Evolutionary conservation across 1,140 invertebrate genomes (phyloP).

Genomic region (Atta cephalotes): DNA sequence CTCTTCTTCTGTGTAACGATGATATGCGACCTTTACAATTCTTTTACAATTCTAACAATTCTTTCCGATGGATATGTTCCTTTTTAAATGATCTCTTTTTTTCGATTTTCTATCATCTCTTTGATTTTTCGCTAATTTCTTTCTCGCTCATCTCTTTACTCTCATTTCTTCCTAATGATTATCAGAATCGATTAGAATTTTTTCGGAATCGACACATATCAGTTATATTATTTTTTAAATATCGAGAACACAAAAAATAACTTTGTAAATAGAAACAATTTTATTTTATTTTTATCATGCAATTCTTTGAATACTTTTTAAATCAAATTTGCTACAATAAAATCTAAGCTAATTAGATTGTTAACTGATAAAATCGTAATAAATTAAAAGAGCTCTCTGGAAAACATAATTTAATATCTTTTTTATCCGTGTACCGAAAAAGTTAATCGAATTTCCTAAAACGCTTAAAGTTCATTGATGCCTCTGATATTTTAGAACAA

Average conservation of each 20-base stretch:
- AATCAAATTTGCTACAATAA: background rate
- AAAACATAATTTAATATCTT: background rate
- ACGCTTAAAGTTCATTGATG: too few relatives aligned
- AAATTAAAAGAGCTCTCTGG: background rate
- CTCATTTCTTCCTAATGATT: background rate
- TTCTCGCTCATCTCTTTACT: conserved; percentile 7
- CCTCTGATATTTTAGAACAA: background rate
- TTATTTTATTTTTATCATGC: background rate
- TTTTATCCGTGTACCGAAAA: background rate
- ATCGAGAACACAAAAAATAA: background rate
- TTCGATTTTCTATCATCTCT: conserved; percentile 1
- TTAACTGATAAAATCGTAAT: background rate
- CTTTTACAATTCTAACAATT: background rate
- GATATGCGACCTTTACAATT: conserved; percentile 30
- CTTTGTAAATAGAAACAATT: background rate
- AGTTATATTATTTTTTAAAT: background rate
- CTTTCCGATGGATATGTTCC: background rate
- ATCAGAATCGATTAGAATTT: background rate
- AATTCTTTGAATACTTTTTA: background rate
- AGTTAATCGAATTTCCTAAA: background rate
- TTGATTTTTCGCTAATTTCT: conserved; percentile 39
- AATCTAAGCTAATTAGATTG: background rate
- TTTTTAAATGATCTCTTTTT: background rate
- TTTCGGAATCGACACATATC: background rate
- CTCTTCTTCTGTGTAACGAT: conserved; percentile 57